Evolutionary conservation across 1,140 invertebrate genomes (phyloP).

Genomic region (Zaprionus tsacasi): DNA sequence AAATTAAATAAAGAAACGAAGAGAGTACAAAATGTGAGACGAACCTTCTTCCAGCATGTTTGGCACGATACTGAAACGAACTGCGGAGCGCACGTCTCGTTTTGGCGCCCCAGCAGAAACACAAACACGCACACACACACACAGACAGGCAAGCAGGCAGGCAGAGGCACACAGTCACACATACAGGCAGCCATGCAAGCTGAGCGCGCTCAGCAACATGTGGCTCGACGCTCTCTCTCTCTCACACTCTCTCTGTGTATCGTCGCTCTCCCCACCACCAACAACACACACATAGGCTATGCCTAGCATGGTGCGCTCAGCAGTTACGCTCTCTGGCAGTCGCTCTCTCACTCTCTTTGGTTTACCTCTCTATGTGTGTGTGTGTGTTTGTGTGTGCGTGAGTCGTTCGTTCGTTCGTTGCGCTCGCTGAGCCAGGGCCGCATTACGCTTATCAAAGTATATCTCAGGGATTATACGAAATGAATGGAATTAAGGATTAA

Average conservation of each 20-base stretch:
- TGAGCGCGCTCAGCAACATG: constrained; percentile 57
- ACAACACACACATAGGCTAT: not conserved
- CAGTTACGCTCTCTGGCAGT: not conserved
- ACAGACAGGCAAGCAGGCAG: constrained; percentile 1
- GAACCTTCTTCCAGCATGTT: constrained; percentile 84
- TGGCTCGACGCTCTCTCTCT: constrained; percentile 47
- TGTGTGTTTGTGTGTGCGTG: constrained; percentile 1
- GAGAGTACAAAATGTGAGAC: constrained; percentile 53
- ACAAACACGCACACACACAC: constrained; percentile 38
- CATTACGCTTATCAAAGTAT: constrained; percentile 84
- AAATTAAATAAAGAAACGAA: constrained; percentile 19
- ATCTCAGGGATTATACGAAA: constrained; percentile 84
- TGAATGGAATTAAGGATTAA: constrained; percentile 84
- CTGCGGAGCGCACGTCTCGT: constrained; percentile 38
- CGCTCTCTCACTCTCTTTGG: constrained; percentile 8
- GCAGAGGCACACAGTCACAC: constrained; percentile 8
- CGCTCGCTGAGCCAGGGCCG: constrained; percentile 47
- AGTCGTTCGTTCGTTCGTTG: constrained; percentile 13
- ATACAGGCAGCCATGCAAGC: constrained; percentile 6
- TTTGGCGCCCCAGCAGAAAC: constrained; percentile 63
- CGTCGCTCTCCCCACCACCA: constrained; percentile 2
- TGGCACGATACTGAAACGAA: constrained; percentile 73
- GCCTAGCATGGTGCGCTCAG: constrained; percentile 12
- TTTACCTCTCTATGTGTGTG: constrained; percentile 7
- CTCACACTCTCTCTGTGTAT: too few relatives aligned